Evolutionary conservation across 2,888 invertebrate genomes (phyloP), one percentile per base, ranked within the genome.

Genomic region (Eubasilissa splendida): DNA sequence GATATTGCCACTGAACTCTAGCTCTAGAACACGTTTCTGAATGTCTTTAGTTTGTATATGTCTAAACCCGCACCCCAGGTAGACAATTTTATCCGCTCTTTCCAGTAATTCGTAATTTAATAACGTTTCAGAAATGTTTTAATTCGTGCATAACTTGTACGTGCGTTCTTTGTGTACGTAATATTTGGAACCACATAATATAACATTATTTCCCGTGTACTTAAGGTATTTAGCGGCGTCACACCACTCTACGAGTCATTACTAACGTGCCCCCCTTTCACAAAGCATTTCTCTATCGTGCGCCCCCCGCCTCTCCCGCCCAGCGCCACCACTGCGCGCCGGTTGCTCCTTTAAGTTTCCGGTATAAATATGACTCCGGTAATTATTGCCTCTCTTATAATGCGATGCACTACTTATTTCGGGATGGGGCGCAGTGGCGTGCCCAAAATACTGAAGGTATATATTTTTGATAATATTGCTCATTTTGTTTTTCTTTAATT

Each of bases 381-480:
- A 83, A 83, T 83, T 83, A 83, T 83, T 83, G 81, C 83, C 83
- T 83, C 83, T 83, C 83, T 83, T 81, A 83, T 83, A 83, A 83
- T 81, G 83, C 83, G 54, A 80, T 81, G 80, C 81, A 81, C 83
- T 81, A 83, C 77, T 77, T 77, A 77, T 77, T 77, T 68, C 14
- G 77, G 77, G 12, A 56, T 58, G 77, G 68, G 68, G 14, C n/a
- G 14, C 77, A 77, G 77, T 66, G 68, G 68, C 77, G 77, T 53
- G 22, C 52, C 11, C 22, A 22, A 14, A 42, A 42, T 42, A 42
- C 22, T 22, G 22, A 22, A 22, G 1, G 1, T 22, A 22, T 22
- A 22, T 22, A 22, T 22, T 22, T 22, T 22, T 22, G 22, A 22
- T 22, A 22, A 22, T 22, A 22, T 22, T 22, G 22, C 22, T 22